Evolutionary conservation across 1,140 invertebrate genomes (phyloP).

Genomic region (Macrostomum lignano): DNA sequence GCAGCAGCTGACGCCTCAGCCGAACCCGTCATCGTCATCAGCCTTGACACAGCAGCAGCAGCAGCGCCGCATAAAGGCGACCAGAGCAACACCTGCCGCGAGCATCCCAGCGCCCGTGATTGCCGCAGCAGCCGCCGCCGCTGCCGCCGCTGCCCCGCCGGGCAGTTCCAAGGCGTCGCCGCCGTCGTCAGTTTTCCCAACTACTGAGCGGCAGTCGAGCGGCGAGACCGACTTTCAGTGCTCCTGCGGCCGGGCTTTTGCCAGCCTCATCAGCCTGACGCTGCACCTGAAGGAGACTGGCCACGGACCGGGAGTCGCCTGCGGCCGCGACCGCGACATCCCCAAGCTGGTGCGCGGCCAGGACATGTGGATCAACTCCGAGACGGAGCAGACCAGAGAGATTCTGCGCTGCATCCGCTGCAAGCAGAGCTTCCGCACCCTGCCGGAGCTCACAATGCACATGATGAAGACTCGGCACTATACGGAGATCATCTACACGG

Average conservation of each 20-base stretch:
- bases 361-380: slow-evolving; percentile 88
- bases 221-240: slow-evolving; percentile 4
- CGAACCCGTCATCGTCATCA: too few relatives aligned
- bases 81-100: too few relatives aligned
- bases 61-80: too few relatives aligned
- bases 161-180: too few relatives aligned
- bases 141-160: too few relatives aligned
- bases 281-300: slow-evolving; percentile 4
- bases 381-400: slow-evolving; percentile 76
- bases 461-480: slow-evolving; percentile 97
- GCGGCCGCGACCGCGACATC: slow-evolving; percentile 1
- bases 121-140: too few relatives aligned
- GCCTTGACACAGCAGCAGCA: too few relatives aligned
- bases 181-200: too few relatives aligned
- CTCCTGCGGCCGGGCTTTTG: slow-evolving; percentile 4
- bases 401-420: slow-evolving; percentile 98
- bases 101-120: too few relatives aligned
- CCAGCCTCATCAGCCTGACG: slow-evolving; percentile 2
- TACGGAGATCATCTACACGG: slow-evolving; percentile 38
- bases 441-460: slow-evolving; percentile 85
- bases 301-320: slow-evolving; percentile 1
- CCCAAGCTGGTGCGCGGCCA: slow-evolving; percentile 71
- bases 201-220: too few relatives aligned
- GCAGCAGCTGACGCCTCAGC: too few relatives aligned
- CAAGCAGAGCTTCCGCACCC: slow-evolving; percentile 64